A percentile compares a stretch with the other conserved stretches of the same genome.
These are phyloP conservation scores for Thamnophis elegans DNA, from an alignment of 2,797 vertebrate genomes.

Conservation along the genomic window DNA sequence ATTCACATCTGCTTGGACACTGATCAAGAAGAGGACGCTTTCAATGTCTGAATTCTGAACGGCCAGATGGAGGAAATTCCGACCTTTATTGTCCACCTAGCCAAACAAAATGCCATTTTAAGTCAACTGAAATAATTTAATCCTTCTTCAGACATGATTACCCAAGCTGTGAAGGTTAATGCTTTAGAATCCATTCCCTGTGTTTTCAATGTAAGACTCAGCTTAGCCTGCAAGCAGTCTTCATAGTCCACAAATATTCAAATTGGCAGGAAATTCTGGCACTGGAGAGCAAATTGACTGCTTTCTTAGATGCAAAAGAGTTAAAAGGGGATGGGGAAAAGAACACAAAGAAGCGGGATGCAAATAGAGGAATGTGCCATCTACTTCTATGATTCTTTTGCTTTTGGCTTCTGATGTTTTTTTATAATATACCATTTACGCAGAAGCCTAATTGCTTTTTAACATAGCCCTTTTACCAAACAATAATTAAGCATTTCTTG, in stretches of 20 bases:
- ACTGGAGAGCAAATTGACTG: neutral
- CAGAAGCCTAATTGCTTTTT: neutral
- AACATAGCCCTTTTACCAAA: neutral
- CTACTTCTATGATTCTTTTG: neutral
- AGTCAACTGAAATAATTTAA: neutral
- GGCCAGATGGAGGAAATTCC: slow-evolving; percentile 95
- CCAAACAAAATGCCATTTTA: rapidly evolving
- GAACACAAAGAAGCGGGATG: neutral
- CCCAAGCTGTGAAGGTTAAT: neutral
- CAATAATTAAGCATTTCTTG: neutral
- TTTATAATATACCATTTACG: neutral
- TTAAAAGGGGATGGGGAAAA: neutral
- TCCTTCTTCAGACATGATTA: neutral
- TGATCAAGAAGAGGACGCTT: slow-evolving; percentile 97
- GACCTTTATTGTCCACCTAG: slow-evolving; percentile 96
- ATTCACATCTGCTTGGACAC: slow-evolving; percentile 96
- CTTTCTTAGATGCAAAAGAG: neutral
- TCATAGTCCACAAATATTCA: neutral
- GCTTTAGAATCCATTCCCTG: neutral
- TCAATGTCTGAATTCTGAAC: slow-evolving; percentile 97
- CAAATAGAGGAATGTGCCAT: neutral
- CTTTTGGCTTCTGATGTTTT: neutral
- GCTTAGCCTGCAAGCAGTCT: neutral
- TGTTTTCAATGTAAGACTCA: neutral
- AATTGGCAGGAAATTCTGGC: neutral